A percentile compares a stretch with the other conserved stretches of the same genome.
These are phyloP conservation scores for Sympetrum striolatum DNA, from an alignment of 2,888 invertebrate genomes.

Conservation along the genomic window DNA sequence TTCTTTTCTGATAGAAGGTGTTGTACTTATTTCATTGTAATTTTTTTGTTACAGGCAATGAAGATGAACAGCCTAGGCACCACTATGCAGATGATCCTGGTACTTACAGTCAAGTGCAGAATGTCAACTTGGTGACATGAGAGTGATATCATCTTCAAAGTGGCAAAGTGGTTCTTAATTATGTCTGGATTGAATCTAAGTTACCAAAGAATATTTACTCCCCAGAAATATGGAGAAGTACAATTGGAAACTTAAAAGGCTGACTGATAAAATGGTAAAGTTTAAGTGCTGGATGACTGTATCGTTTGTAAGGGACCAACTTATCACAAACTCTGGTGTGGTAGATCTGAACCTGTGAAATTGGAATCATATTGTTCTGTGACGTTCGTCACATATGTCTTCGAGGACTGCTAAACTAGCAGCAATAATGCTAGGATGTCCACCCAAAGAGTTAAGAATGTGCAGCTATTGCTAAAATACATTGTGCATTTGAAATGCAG, in stretches of 20 bases:
- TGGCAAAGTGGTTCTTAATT: background rate
- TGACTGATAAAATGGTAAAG: background rate
- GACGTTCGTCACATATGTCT: background rate
- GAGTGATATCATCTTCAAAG: background rate
- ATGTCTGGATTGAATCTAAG: background rate
- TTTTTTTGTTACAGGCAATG: background rate
- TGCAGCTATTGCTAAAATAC: background rate
- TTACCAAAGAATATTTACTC: background rate
- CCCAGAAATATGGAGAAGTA: background rate
- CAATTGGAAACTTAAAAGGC: background rate
- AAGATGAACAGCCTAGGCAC: conserved; percentile 11
- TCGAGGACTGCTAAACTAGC: background rate
- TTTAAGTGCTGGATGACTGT: background rate
- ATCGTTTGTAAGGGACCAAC: conserved; percentile 9
- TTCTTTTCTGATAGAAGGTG: too few species aligned
- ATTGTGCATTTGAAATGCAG: background rate
- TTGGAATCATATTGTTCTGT: background rate
- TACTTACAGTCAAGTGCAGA: conserved; percentile 6
- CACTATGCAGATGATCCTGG: conserved; percentile 34
- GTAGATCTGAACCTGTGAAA: background rate
- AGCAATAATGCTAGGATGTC: background rate
- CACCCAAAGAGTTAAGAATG: background rate
- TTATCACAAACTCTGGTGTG: background rate
- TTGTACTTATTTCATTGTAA: background rate
- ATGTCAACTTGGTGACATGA: conserved; percentile 34